Percentiles rank a stretch among this genome's conserved stretches.
phyloP scores from a whole-genome alignment of 2,797 vertebrate genomes.

The Hafferia zeledoni region DNA sequence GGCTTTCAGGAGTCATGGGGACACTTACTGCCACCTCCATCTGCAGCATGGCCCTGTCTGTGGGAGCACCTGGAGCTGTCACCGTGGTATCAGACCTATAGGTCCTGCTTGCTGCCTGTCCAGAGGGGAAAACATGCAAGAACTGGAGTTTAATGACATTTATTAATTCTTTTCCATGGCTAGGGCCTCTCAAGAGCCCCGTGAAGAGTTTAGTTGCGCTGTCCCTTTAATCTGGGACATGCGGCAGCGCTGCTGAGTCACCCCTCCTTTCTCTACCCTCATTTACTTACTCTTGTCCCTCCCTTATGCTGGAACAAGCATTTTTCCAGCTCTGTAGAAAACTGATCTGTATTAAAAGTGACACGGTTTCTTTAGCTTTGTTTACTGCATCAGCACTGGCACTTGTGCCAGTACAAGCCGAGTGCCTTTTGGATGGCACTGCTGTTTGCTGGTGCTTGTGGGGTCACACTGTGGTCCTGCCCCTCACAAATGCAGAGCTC shows the following conservation, averaged over 20 bases:
- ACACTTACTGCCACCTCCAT: neutral
- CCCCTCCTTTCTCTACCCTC: neutral
- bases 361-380: neutral
- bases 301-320: neutral
- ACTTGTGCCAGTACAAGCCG: neutral
- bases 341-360: neutral
- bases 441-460: neutral
- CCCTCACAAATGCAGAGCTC: neutral
- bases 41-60: rapidly evolving
- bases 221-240: neutral
- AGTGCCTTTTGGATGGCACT: neutral
- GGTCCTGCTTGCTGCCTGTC: neutral
- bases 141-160: neutral
- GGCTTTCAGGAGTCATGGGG: neutral
- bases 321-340: neutral
- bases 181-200: neutral
- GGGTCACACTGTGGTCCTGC: rapidly evolving
- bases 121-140: neutral
- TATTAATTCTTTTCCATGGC: neutral
- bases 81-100: neutral
- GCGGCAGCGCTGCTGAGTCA: neutral
- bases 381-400: neutral
- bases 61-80: neutral
- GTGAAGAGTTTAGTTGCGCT: neutral
- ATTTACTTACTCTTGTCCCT: neutral